Base-by-base conservation (phyloP, 2,113 vertebrate species). In the Oreochromis niloticus region DNA sequence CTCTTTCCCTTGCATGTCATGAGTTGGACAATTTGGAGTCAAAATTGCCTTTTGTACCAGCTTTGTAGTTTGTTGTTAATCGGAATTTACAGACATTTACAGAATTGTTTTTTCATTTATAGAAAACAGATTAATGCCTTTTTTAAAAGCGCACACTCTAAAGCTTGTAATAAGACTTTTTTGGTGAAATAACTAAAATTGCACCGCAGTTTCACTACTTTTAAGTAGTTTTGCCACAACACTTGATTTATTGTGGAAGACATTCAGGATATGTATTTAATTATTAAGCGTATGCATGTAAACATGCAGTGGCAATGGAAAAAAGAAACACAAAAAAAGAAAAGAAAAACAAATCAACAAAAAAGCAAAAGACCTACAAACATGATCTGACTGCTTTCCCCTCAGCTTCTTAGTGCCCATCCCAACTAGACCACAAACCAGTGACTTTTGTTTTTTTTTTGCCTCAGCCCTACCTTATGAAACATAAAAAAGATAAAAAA, bases 91-190 rank as follows among this genome's bases (percentile, higher is more conserved):
- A 81, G 41, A 73, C 41, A 73, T 73, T 73, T 73, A 73, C 68
- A 73, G 41, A 73, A 73, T 46, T 73, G 41, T 27, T 46, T 11
- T 30, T 84, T 90, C 2, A 78, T 90, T 79, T 84, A 30, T 85
- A 57, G 88, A 88, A 93, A 92, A 91, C 61, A 84, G 82, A 84
- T 85, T 57, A 75, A 54, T 91, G 87, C 87, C 86, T 90, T 93
- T 50, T 52, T 89, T 46, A 48, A 91, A 92, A 92, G 80, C 50
- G 85, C 88, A 92, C 88, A 91, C 79, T 91, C 90, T 88, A 91
- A 94, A 95, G 96, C 95, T 96, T 95, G 96, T 96, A 94, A 96
- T 92, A 14, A n/a, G 82, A 57, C 82, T 54, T 73, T 93, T 92
- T 92, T 94, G 83, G 85, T 93, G 89, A 86, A 82, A 92, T 88